A percentile compares a stretch with the other conserved stretches of the same genome.
phyloP scores from a whole-genome alignment of 2,888 invertebrate genomes.

The Allacma fusca region DNA sequence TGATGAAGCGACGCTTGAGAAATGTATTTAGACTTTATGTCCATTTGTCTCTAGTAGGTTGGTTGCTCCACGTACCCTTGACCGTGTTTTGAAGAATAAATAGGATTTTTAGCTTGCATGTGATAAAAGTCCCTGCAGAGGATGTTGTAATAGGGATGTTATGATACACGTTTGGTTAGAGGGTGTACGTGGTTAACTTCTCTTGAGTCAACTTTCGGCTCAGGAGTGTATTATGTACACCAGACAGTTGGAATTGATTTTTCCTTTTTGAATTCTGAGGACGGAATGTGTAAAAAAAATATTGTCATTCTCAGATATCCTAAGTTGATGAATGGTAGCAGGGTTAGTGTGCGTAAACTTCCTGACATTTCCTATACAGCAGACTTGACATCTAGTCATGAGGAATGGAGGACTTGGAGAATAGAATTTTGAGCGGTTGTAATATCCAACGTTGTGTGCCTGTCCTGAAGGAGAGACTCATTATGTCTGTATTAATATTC shows the following conservation, averaged over 20 bases:
- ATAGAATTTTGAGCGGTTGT: background rate
- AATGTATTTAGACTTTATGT: background rate
- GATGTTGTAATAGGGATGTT: background rate
- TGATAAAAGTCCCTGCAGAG: no score
- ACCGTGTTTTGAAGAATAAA: background rate
- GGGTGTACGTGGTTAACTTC: no score
- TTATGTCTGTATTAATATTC: conserved; percentile 16
- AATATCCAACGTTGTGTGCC: background rate
- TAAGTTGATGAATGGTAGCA: conserved; percentile 23
- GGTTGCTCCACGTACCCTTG: background rate
- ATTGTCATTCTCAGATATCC: conserved; percentile 22
- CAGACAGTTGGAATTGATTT: conserved; percentile 18
- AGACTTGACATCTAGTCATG: background rate
- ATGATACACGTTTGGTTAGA: background rate
- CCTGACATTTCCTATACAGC: conserved; percentile 3
- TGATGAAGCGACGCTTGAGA: no score
- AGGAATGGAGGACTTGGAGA: background rate
- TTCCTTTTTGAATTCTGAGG: background rate
- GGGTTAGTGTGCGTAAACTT: conserved; percentile 10
- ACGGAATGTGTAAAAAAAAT: conserved; percentile 15
- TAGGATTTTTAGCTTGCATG: conserved; percentile 1
- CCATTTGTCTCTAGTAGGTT: background rate
- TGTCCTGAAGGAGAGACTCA: background rate
- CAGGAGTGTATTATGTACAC: no score
- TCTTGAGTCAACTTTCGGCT: no score